These are phyloP conservation scores for Eudemis profundana DNA, from an alignment of 2,888 invertebrate genomes.

Conservation along the genomic window DNA sequence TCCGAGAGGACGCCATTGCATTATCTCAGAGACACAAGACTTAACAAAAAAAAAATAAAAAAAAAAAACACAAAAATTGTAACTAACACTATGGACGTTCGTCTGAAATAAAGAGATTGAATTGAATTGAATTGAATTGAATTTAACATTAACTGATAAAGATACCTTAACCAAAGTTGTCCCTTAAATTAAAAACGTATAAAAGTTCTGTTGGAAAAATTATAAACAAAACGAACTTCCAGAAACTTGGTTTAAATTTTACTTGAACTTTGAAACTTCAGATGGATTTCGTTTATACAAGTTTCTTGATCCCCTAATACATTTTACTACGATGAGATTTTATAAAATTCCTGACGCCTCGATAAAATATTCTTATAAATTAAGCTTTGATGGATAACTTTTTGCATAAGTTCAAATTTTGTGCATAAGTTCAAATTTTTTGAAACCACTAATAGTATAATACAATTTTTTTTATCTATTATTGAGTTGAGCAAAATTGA, in stretches of 20 bases:
- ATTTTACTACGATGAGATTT: constrained; percentile 21
- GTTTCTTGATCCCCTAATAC: constrained; percentile 31
- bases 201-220: constrained; percentile 3
- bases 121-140: no score
- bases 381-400: constrained; percentile 12
- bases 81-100: no score
- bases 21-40: no score
- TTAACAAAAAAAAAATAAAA: no score
- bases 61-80: no score
- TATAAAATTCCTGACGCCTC: constrained; percentile 6
- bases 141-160: not conserved
- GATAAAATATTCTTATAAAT: constrained; percentile 1
- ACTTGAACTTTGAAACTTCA: constrained; percentile 33
- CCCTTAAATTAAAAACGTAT: not conserved
- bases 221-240: constrained; percentile 6
- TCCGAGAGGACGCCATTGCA: no score
- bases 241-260: constrained; percentile 18
- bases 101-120: no score
- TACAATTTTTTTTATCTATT: no score
- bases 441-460: no score
- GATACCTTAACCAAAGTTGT: no score
- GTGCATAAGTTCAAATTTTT: no score
- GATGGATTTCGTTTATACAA: constrained; percentile 31
- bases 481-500: no score
- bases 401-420: not conserved